A percentile compares a stretch with the other conserved stretches of the same genome.
Evolutionary conservation across 2,113 vertebrate species (phyloP).

Genomic region (Callithrix jacchus): DNA sequence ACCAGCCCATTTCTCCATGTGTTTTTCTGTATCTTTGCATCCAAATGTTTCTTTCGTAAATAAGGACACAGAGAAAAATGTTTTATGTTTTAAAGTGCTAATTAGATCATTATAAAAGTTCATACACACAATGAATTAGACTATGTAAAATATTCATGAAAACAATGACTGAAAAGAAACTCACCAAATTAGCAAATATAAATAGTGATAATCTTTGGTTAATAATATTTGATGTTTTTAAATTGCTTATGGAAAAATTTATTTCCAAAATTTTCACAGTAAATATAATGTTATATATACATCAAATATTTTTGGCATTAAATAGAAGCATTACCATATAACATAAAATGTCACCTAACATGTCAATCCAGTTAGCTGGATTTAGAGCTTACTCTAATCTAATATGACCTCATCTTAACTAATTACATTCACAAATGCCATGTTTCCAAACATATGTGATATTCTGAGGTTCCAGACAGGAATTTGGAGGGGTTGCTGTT

Average conservation of each 20-base stretch:
- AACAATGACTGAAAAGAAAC: background rate
- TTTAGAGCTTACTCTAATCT: too few relatives aligned
- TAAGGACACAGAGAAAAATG: background rate
- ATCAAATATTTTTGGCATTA: background rate
- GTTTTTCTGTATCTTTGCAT: background rate
- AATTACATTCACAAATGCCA: too few relatives aligned
- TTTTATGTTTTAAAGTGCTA: background rate
- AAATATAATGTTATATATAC: background rate
- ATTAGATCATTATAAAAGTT: background rate
- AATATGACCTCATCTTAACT: too few relatives aligned
- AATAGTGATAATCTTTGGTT: background rate
- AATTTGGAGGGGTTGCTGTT: too few relatives aligned
- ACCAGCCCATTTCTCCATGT: background rate
- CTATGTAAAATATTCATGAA: background rate
- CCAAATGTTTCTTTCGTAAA: background rate
- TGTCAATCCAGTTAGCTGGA: too few relatives aligned
- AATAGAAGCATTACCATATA: background rate
- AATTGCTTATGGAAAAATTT: background rate
- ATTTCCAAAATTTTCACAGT: background rate
- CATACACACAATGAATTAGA: background rate
- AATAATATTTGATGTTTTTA: background rate
- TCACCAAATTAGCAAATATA: background rate
- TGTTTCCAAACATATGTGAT: too few relatives aligned
- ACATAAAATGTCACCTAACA: background rate
- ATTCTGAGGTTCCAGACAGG: too few relatives aligned